phyloP scores from a whole-genome alignment of 2,888 invertebrate genomes.

The Drosophila antonietae region DNA sequence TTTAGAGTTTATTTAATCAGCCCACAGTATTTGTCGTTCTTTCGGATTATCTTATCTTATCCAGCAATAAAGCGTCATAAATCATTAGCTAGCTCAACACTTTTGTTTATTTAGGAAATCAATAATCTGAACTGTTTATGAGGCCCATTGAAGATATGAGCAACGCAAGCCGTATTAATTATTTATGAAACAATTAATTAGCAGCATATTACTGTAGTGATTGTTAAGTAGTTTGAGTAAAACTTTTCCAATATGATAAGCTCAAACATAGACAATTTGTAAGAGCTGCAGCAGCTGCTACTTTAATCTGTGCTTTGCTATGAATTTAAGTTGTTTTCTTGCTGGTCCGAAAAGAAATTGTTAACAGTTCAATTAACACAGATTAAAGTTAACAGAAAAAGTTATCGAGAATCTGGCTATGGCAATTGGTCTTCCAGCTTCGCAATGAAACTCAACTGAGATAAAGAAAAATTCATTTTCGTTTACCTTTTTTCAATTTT shows the following conservation, averaged over 20 bases:
- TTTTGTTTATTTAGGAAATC: constrained; percentile 32
- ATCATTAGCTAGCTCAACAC: constrained; percentile 20
- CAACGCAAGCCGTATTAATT: constrained; percentile 17
- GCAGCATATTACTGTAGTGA: constrained; percentile 25
- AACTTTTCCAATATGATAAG: not conserved
- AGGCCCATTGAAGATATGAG: constrained; percentile 12
- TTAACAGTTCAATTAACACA: not conserved
- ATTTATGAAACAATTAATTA: constrained; percentile 65
- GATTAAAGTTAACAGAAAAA: not conserved
- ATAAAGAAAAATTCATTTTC: not conserved
- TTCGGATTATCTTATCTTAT: constrained; percentile 43
- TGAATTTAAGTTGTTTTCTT: not conserved
- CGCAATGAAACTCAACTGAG: not conserved
- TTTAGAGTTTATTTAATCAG: not conserved
- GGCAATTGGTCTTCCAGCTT: not conserved
- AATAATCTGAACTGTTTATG: constrained; percentile 21
- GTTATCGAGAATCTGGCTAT: not conserved
- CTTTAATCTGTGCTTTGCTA: not conserved
- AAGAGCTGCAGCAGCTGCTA: not conserved
- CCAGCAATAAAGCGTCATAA: constrained; percentile 18
- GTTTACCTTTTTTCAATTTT: constrained; percentile 22
- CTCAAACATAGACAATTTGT: not conserved
- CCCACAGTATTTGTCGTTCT: constrained; percentile 5
- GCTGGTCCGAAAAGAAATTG: not conserved
- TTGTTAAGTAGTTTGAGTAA: not conserved